These are phyloP conservation scores for Julus scanicus DNA, from an alignment of 2,888 invertebrate species.

Conservation along the genomic window DNA sequence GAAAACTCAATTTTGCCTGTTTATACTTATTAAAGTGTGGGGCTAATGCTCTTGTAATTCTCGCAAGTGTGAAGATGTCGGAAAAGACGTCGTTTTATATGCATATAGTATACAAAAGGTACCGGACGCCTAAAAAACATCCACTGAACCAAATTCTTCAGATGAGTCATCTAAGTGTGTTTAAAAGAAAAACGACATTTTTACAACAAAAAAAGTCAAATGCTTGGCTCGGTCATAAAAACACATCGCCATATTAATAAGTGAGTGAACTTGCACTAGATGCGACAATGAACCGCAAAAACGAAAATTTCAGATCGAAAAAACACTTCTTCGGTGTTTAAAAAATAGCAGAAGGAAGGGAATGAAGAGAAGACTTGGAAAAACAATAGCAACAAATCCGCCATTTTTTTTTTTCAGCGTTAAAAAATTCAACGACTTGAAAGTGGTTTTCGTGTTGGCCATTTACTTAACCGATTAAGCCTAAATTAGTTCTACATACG, in stretches of 20 bases:
- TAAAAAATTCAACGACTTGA: constrained; percentile 27
- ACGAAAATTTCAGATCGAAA: constrained; percentile 2
- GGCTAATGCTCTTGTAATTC: not conserved
- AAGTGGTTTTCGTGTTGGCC: constrained; percentile 8
- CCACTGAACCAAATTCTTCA: constrained; percentile 36
- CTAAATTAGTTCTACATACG: constrained; percentile 39
- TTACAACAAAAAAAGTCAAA: not conserved
- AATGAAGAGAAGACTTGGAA: not conserved
- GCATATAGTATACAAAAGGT: not conserved
- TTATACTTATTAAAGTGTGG: not conserved
- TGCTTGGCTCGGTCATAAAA: not conserved
- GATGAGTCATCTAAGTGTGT: constrained; percentile 24
- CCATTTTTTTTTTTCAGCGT: constrained; percentile 4
- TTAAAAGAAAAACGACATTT: constrained; percentile 36
- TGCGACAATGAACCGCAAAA: constrained; percentile 36
- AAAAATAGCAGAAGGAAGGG: not conserved
- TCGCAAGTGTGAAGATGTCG: not conserved
- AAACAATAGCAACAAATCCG: constrained; percentile 30
- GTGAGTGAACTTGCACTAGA: constrained; percentile 24
- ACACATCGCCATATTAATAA: constrained; percentile 32
- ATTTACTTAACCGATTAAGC: constrained; percentile 42
- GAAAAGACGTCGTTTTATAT: not conserved
- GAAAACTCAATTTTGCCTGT: not conserved
- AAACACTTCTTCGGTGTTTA: not conserved
- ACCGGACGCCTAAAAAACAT: constrained; percentile 24